A percentile compares a stretch with the other conserved stretches of the same genome.
Conservation (phyloP, 2,797 vertebrate genomes). For the Enteromius argenteus region DNA sequence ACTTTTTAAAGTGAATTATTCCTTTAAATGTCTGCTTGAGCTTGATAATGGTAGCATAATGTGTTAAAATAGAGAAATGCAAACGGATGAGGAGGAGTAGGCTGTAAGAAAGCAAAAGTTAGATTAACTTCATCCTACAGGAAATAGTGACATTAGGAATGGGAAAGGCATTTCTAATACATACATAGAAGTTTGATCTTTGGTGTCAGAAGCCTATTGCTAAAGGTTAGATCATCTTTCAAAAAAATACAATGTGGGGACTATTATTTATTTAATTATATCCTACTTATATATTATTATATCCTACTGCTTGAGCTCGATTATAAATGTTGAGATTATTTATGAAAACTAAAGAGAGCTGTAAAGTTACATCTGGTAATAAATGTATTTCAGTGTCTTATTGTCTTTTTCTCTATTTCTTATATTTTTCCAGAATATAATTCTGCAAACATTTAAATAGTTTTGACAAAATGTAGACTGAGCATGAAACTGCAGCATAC, state of each 20-base stretch:
- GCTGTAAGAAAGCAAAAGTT: not conserved
- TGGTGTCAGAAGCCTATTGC: not conserved
- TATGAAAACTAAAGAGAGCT: not conserved
- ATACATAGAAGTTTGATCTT: not conserved
- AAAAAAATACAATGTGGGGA: too few species aligned
- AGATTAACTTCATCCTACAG: not conserved
- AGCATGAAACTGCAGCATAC: not conserved
- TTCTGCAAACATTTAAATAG: not conserved
- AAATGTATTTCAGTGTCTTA: not conserved
- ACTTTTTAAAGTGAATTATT: not conserved
- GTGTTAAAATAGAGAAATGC: not conserved
- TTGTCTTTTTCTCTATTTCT: not conserved
- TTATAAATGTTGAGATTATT: not conserved
- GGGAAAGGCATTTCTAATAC: not conserved
- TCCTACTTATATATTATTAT: too few species aligned
- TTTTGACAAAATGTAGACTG: not conserved
- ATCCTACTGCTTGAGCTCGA: too few species aligned
- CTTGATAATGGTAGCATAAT: not conserved
- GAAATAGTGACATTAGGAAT: conserved; percentile 13
- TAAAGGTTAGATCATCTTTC: too few species aligned
- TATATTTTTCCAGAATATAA: not conserved
- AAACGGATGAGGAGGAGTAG: not conserved
- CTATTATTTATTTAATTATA: too few species aligned
- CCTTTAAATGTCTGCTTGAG: not conserved
- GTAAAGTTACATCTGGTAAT: not conserved